phyloP scores from a whole-genome alignment of 2,888 invertebrate species.

The Synergus umbraculus region DNA sequence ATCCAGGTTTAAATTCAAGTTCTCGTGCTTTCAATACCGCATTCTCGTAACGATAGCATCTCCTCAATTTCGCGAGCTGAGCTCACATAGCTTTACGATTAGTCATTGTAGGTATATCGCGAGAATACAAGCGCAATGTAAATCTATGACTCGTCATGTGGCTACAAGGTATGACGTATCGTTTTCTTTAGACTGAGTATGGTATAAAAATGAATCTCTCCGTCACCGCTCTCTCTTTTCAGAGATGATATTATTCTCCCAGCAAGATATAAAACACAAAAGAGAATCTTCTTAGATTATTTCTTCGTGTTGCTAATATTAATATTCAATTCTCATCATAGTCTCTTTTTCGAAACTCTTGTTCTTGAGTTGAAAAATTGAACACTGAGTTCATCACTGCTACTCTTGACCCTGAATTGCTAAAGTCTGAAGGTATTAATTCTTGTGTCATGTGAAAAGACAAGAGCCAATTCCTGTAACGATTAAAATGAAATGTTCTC shows the following conservation, averaged over 20 bases:
- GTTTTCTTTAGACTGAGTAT: slow-evolving; percentile 17
- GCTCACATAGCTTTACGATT: background rate
- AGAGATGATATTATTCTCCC: background rate
- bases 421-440: background rate
- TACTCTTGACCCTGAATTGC: slow-evolving; percentile 2
- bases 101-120: slow-evolving; percentile 13
- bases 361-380: background rate
- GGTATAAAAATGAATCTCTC: slow-evolving; percentile 9
- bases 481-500: background rate
- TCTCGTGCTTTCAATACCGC: background rate
- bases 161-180: slow-evolving; percentile 16
- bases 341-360: too few relatives aligned
- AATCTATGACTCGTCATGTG: slow-evolving; percentile 15
- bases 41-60: slow-evolving; percentile 17
- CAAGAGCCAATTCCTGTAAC: background rate
- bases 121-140: slow-evolving; percentile 1
- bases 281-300: background rate
- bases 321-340: background rate
- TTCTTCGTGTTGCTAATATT: background rate
- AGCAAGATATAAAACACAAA: background rate
- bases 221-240: slow-evolving; percentile 17
- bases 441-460: background rate
- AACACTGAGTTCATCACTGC: background rate
- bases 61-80: slow-evolving; percentile 20
- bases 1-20: slow-evolving; percentile 6